phyloP scores from a whole-genome alignment of 2,797 vertebrate genomes.

The Pagetopsis macropterus region DNA sequence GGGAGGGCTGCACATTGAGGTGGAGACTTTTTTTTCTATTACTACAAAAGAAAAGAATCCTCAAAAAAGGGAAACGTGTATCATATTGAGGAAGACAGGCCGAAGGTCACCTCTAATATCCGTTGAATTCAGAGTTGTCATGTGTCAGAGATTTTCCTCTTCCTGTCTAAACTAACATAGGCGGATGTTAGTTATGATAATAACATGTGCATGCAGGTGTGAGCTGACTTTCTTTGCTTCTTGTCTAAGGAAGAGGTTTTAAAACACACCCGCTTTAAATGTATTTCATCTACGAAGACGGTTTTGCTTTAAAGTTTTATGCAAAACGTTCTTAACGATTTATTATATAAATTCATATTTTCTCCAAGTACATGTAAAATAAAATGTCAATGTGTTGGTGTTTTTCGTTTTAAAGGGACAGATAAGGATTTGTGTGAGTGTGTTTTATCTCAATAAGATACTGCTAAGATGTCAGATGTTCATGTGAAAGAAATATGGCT shows the following conservation, averaged over 20 bases:
- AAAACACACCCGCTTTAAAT: conserved; percentile 31
- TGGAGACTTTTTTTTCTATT: conserved; percentile 81
- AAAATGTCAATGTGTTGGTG: not conserved
- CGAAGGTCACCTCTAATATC: conserved; percentile 86
- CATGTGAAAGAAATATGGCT: not conserved
- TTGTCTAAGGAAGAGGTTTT: conserved; percentile 60
- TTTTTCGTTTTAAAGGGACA: not conserved
- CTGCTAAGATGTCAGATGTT: not conserved
- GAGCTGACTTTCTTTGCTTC: conserved; percentile 38
- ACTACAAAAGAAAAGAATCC: conserved; percentile 89
- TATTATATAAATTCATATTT: conserved; percentile 20
- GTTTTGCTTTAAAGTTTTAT: conserved; percentile 24
- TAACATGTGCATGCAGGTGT: conserved; percentile 55
- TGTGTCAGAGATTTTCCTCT: conserved; percentile 64
- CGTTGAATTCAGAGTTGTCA: conserved; percentile 79
- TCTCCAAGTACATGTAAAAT: no score
- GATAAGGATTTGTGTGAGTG: not conserved
- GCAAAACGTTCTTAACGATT: conserved; percentile 26
- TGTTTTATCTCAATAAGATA: not conserved
- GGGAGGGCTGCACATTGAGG: conserved; percentile 86
- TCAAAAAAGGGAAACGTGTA: conserved; percentile 82
- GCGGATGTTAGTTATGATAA: conserved; percentile 70
- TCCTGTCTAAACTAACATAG: conserved; percentile 61
- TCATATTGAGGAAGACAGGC: conserved; percentile 84
- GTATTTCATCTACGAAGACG: conserved; percentile 9